Base-by-base conservation (phyloP, 2,797 vertebrate species). In the Dryobates pubescens region DNA sequence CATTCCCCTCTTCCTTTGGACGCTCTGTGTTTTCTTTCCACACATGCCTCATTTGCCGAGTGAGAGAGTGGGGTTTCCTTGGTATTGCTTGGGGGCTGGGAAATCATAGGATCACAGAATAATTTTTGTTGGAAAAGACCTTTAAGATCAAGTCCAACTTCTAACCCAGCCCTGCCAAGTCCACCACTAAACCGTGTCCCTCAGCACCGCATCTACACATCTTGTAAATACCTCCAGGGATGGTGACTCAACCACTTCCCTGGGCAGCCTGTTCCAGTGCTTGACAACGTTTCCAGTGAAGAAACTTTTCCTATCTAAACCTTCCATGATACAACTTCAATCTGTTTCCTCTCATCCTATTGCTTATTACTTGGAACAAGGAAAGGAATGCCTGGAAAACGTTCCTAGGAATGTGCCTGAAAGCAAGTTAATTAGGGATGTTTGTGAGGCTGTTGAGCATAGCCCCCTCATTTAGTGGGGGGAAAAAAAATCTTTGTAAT, bases 391-490 rank as follows among this genome's bases (percentile, higher is more conserved):
- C 76, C 49, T 96, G 84, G 85, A 96, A 95, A 92, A 74, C 68
- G 88, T 93, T 72, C 38, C 47, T 53, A 75, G 71, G 84, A 93
- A 92, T 94, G 69, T 91, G 82, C 85, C 89, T 88, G 88, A 53
- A 95, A 92, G 84, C 78, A 95, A 61, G 56, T 85, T 92, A 94
- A 81, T 93, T 96, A 59, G 77, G 91, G 71, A 68, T 92, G 65
- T 94, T 96, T 93, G 71, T 85, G 53, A n/a, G 54, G 59, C 79
- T 93, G 72, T 90, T 96, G 70, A 92, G 93, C 73, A 59, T 86
- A 93, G 82, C 88, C 41, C 32, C 23, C 79, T 94, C 70, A 85
- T 95, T 96, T 90, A 87, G 72, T 15, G 26, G n/a, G 2, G 8
- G 32, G 2, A 6, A 18, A 9, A 0, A 56, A 69, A 24, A 19